These are phyloP conservation scores for Scomber colias DNA, from an alignment of 2,113 vertebrate genomes.

Conservation along the genomic window DNA sequence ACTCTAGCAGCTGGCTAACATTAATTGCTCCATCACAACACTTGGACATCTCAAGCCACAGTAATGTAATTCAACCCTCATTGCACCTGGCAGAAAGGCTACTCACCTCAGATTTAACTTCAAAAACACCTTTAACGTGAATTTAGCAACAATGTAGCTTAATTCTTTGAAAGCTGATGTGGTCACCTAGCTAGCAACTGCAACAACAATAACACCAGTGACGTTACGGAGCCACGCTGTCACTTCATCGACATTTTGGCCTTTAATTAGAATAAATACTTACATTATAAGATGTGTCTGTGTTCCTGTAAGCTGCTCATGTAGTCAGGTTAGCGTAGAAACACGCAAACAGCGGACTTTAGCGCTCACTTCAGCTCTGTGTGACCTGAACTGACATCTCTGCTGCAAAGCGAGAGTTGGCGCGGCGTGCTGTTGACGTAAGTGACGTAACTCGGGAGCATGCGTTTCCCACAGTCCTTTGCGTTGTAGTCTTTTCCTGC, in stretches of 20 bases:
- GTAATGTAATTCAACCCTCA: accelerated
- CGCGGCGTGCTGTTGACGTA: conserved; percentile 2
- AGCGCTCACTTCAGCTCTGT: too few relatives aligned
- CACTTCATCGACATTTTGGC: accelerated
- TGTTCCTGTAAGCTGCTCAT: not conserved
- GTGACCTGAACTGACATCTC: conserved; percentile 2
- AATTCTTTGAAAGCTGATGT: not conserved
- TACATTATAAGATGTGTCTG: not conserved
- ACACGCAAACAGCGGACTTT: not conserved
- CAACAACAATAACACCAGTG: conserved; percentile 1
- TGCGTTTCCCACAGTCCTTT: conserved; percentile 54
- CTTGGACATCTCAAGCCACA: not conserved
- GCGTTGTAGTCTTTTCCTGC: conserved; percentile 53
- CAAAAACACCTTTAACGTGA: not conserved
- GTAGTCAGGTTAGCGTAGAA: not conserved
- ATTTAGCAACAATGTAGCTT: not conserved
- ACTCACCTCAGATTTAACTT: too few relatives aligned
- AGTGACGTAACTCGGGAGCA: not conserved
- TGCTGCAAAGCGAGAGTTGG: conserved; percentile 1
- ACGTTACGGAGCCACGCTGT: not conserved
- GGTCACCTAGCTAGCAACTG: conserved; percentile 3
- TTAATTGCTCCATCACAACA: conserved; percentile 24
- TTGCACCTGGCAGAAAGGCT: accelerated
- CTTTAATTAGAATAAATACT: conserved; percentile 1
- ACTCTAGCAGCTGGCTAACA: not conserved